Evolutionary conservation across 2,797 vertebrate species (phyloP).

Genomic region (Sebastes steindachneri): DNA sequence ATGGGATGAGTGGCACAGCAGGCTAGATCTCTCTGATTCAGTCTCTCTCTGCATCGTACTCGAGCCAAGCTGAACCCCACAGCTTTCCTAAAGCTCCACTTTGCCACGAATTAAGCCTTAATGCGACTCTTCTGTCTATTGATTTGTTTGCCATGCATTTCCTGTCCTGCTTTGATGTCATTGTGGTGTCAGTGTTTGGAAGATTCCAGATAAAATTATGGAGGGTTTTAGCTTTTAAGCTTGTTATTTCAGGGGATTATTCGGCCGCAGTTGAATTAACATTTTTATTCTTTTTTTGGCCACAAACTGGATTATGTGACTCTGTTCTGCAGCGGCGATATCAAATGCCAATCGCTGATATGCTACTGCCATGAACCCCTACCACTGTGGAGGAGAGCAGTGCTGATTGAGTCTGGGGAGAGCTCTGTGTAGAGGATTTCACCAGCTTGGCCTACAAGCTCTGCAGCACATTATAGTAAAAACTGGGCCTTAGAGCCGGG

Average conservation of each 20-base stretch:
- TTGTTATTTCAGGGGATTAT: slow-evolving; percentile 88
- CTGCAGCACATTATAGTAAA: slow-evolving; percentile 41
- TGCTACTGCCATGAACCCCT: slow-evolving; percentile 67
- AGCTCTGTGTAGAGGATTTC: slow-evolving; percentile 67
- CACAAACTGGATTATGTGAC: slow-evolving; percentile 84
- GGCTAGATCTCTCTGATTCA: slow-evolving; percentile 67
- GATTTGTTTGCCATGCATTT: slow-evolving; percentile 83
- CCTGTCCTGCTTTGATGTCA: slow-evolving; percentile 85
- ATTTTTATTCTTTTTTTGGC: slow-evolving; percentile 83
- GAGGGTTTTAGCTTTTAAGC: slow-evolving; percentile 86
- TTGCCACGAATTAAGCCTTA: slow-evolving; percentile 81
- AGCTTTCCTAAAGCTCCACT: slow-evolving; percentile 78
- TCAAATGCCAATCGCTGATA: slow-evolving; percentile 80
- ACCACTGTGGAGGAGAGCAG: slow-evolving; percentile 40
- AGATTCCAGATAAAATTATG: slow-evolving; percentile 87
- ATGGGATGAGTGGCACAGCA: slow-evolving; percentile 57
- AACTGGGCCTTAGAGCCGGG: slow-evolving; percentile 29
- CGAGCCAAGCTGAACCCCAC: slow-evolving; percentile 55
- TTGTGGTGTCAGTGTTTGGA: slow-evolving; percentile 83
- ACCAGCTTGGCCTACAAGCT: slow-evolving; percentile 55
- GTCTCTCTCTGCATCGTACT: slow-evolving; percentile 49
- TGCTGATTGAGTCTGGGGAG: slow-evolving; percentile 65
- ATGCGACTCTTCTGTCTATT: slow-evolving; percentile 81
- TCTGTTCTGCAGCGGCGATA: slow-evolving; percentile 73
- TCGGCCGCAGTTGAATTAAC: slow-evolving; percentile 80